Evolutionary conservation across 2,797 vertebrate genomes (phyloP), one percentile per base, ranked within the genome.

Genomic region (Glyptemys insculpta): DNA sequence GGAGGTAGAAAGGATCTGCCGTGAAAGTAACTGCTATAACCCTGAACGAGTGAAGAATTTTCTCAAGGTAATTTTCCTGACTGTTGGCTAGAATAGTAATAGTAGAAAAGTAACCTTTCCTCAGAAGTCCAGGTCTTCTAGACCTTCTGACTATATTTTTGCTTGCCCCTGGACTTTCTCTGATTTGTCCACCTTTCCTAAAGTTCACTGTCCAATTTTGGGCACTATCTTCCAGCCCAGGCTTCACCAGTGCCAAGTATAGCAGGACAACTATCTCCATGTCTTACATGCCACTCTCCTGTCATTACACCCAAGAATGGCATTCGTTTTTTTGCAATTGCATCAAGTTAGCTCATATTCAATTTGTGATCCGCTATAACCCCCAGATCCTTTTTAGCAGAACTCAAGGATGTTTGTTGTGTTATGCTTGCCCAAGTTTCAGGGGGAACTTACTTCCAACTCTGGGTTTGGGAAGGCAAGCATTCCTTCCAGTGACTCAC

Each of bases 11-110:
- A 98, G 99, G 85, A 99, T 99, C 93, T 99, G 99, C 87, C 97
- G 98, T 59, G 99, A 99, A 96, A 99, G 99, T 98, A 99, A 98
- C 97, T 99, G 99, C 91, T 99, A 99, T 47, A 98, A 99, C 86
- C 98, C 98, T 0, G 99, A 99, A 91, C 98, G 97, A 41, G 99
- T 99, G 88, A 99, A 99, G 95, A 99, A 99, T 95, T 99, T 99
- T 93, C 98, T 99, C 49, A 99, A 99, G 98, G 99, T 99, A 84
- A 62, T 6, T 82, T 88, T 27, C 14, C 12, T 3, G 7, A 82
- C 47, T 52, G 10, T 18, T 49, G 25, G 6, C 25, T 78, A 29
- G 6, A 49, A 44, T 6, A 41, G 19, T 41, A 11, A 54, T 54
- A 21, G 7, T 23, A 54, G 21, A 4, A 21, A 54, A 54, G 19